phyloP scores from a whole-genome alignment of 1,140 invertebrate species.

The Neomicropteryx cornuta region DNA sequence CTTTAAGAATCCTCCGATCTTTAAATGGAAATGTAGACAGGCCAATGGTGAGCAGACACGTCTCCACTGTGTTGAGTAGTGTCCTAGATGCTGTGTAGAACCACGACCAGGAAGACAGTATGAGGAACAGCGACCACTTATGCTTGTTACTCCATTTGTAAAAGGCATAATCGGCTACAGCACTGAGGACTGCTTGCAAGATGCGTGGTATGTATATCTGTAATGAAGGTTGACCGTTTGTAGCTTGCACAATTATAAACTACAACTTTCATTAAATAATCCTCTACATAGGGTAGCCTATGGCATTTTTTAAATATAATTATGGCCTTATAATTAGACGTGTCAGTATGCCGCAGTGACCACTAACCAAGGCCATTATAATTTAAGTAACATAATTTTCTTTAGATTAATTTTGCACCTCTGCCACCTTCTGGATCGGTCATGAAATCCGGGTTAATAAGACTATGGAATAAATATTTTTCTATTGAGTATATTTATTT shows the following conservation, averaged over 20 bases:
- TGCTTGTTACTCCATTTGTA: conserved; percentile 54
- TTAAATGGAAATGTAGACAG: conserved; percentile 74
- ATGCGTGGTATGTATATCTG: conserved; percentile 61
- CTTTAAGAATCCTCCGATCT: conserved; percentile 22
- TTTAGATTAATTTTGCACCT: too few relatives aligned
- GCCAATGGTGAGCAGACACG: conserved; percentile 64
- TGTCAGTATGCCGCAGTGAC: too few relatives aligned
- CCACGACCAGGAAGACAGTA: conserved; percentile 74
- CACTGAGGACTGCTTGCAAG: conserved; percentile 64
- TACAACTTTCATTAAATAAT: too few relatives aligned
- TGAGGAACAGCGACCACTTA: conserved; percentile 53
- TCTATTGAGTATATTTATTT: too few relatives aligned
- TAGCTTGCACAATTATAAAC: conserved; percentile 7
- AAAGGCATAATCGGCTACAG: conserved; percentile 64
- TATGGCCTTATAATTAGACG: too few relatives aligned
- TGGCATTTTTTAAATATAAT: neutral
- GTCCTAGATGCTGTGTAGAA: conserved; percentile 80
- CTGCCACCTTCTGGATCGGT: too few relatives aligned
- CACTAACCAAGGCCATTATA: conserved; percentile 4
- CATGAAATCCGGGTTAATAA: too few relatives aligned
- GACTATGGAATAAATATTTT: too few relatives aligned
- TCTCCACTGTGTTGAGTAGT: conserved; percentile 75
- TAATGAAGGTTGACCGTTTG: too few relatives aligned
- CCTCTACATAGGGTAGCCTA: too few relatives aligned
- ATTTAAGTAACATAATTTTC: too few relatives aligned